Percentiles rank a stretch among this genome's conserved stretches.
Conservation (phyloP, 2,888 invertebrate species). For the Pilophorus perplexus region DNA sequence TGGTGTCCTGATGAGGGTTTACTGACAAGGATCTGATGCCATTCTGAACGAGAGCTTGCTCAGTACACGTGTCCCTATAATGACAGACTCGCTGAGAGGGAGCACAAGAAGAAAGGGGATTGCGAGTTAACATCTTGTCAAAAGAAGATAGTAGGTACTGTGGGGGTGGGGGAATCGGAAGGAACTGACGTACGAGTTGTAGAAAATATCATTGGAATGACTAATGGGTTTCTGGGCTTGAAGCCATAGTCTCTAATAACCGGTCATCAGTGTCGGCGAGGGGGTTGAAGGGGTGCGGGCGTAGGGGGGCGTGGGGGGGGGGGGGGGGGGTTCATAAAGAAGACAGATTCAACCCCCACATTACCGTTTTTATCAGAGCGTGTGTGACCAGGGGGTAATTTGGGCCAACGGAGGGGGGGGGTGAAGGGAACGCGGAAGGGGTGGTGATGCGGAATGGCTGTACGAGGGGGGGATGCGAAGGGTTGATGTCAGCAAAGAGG, state of each 20-base stretch:
- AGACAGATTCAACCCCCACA: conserved; percentile 29
- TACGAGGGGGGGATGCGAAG: too few relatives aligned
- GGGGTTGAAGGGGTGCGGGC: background rate
- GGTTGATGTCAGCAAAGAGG: background rate
- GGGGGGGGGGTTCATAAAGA: conserved; percentile 31
- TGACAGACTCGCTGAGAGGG: too few relatives aligned
- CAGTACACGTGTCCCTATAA: too few relatives aligned
- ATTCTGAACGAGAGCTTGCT: too few relatives aligned
- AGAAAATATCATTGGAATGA: conserved; percentile 24
- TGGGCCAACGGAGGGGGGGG: background rate
- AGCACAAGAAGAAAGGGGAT: too few relatives aligned
- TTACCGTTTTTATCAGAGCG: conserved; percentile 28
- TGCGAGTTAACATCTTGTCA: too few relatives aligned
- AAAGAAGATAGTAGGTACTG: background rate
- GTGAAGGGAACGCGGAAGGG: conserved; percentile 11
- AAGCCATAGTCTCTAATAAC: conserved; percentile 24
- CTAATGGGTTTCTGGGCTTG: conserved; percentile 29
- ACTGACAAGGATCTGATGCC: too few relatives aligned
- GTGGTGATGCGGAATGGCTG: background rate
- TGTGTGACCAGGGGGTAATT: conserved; percentile 33
- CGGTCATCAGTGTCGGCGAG: conserved; percentile 8
- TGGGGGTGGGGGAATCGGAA: background rate
- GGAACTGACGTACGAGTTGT: background rate
- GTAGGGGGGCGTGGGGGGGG: background rate
- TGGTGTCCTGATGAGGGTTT: too few relatives aligned